A percentile compares a stretch with the other conserved stretches of the same genome.
Evolutionary conservation across 2,797 vertebrate species (phyloP).

Genomic region (Sciurus carolinensis): DNA sequence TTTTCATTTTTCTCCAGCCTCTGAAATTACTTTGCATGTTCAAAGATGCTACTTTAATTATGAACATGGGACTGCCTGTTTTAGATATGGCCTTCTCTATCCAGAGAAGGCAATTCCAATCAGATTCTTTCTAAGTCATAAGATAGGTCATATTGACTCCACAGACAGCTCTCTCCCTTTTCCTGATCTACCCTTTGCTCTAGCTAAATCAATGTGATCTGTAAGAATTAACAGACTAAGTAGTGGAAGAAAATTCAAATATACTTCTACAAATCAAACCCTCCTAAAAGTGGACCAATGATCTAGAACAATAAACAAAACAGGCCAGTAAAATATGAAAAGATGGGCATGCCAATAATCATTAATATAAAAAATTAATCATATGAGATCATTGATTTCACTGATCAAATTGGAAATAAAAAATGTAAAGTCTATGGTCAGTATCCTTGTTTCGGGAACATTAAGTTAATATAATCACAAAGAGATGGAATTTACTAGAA

Average conservation of each 20-base stretch:
- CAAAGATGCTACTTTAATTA: not conserved
- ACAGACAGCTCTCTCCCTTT: not conserved
- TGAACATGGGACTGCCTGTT: not conserved
- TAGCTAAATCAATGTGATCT: not conserved
- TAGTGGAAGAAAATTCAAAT: not conserved
- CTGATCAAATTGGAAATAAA: not conserved
- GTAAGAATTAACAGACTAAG: not conserved
- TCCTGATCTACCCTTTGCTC: not conserved
- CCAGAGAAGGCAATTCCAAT: not conserved
- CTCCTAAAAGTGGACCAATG: not conserved
- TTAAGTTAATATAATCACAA: not conserved
- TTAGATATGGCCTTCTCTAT: not conserved
- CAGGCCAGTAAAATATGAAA: not conserved
- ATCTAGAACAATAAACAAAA: not conserved
- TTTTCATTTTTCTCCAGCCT: not conserved
- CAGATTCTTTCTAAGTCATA: not conserved
- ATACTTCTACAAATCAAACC: not conserved
- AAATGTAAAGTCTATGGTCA: not conserved
- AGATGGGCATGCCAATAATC: not conserved
- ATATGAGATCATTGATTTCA: not conserved
- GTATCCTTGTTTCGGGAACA: not conserved
- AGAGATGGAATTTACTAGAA: not conserved
- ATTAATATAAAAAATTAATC: slow-evolving; percentile 7
- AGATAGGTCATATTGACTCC: not conserved
- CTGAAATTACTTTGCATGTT: not conserved